Percentiles rank a stretch among this genome's conserved stretches.
Conservation (phyloP, 2,113 vertebrate species). For the Callorhinus ursinus region DNA sequence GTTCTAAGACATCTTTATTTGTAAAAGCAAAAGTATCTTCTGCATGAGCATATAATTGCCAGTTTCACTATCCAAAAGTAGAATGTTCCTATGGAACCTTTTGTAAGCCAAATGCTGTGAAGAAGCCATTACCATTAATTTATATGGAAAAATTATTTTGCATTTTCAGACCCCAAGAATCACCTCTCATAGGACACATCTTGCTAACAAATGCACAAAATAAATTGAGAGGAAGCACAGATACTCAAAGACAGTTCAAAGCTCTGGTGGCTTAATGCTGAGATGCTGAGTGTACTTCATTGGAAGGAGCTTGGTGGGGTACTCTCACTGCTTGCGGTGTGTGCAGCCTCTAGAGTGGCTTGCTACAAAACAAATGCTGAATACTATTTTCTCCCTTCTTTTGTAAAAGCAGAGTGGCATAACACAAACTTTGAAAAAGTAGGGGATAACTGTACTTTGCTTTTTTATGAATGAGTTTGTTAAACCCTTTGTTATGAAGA, state of each 20-base stretch:
- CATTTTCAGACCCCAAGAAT: not conserved
- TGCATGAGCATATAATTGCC: not conserved
- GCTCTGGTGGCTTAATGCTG: not conserved
- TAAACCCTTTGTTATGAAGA: not conserved
- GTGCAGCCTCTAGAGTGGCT: not conserved
- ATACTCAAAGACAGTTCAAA: not conserved
- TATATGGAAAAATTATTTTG: not conserved
- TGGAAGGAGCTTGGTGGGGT: not conserved
- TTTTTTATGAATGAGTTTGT: conserved; percentile 12
- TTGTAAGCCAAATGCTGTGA: not conserved
- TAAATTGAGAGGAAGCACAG: not conserved
- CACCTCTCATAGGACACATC: not conserved
- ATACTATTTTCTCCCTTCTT: not conserved
- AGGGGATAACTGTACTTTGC: not conserved
- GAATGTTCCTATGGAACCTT: not conserved
- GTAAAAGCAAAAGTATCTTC: not conserved
- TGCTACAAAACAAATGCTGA: not conserved
- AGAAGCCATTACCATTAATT: not conserved
- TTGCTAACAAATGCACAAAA: not conserved
- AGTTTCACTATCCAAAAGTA: not conserved
- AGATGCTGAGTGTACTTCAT: not conserved
- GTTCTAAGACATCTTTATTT: conserved; percentile 14
- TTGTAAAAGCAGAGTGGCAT: not conserved
- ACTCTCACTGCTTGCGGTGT: not conserved
- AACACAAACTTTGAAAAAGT: not conserved